Evolutionary conservation across 1,140 invertebrate species (phyloP), one percentile per base, ranked within the genome.

Genomic region (Cotesia glomerata): DNA sequence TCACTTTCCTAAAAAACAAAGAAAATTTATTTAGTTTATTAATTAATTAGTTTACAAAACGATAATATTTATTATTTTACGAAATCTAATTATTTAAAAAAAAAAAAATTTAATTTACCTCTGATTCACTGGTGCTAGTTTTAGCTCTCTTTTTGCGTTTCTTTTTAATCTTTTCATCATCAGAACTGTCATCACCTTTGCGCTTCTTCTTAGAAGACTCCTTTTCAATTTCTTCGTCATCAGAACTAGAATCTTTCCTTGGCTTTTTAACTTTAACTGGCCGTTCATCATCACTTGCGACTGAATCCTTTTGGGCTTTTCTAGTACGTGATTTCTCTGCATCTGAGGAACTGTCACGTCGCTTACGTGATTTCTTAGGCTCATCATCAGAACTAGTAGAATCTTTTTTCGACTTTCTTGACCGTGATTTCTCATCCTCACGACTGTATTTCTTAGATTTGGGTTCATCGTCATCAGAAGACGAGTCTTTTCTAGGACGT

Each of bases 111-210:
- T 8, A 45, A 69, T 56, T 74, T 79, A 87, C 86, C 76, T 88
- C 86, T 5, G 84, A 86, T 78, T 87, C 85, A 64, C 84, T 87
- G 0, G 85, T 86, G 45, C 85, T 87, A 1, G 85, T 86, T 80
- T 92, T 92, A 16, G 91, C 88, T 71, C 92, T 91, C 78, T 92
- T 91, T 76, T 91, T 91, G 58, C 91, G 89, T 75, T 91, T 91
- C 78, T 92, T 92, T 75, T 90, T 90, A 69, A 89, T 88, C 78
- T 91, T 94, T 16, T 88, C 88, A 73, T 91, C 91, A n/a, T 91
- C 89, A 71, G 92, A 92, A 69, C 91, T 92, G 36, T 93, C 91
- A 5, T 87, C 86, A 32, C 69, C 73, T 79, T 88, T 87, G 56
- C 83, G 83, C 70, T 88, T 89, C 62, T 84, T 88, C 72, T 88